These are phyloP conservation scores for Ormyrus thymus DNA, from an alignment of 2,888 invertebrate genomes.

Conservation along the genomic window DNA sequence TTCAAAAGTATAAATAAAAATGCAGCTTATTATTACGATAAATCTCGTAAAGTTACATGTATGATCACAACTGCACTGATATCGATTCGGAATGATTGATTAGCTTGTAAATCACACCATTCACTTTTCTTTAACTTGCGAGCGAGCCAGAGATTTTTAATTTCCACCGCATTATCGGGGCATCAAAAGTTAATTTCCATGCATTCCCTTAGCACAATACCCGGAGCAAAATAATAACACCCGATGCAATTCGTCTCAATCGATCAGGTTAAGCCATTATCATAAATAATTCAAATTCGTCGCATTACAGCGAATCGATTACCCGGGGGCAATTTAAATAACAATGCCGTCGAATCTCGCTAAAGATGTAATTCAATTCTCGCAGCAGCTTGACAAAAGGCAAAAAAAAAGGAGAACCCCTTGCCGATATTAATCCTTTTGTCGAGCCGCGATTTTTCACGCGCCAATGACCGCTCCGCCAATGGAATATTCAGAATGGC, in stretches of 20 bases:
- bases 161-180: too few species aligned
- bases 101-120: too few species aligned
- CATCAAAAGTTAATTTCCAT: constrained; percentile 19
- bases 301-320: constrained; percentile 34
- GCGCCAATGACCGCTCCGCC: constrained; percentile 11
- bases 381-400: neutral
- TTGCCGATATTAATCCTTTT: constrained; percentile 32
- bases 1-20: too few species aligned
- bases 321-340: constrained; percentile 18
- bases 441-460: constrained; percentile 20
- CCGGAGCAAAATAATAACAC: constrained; percentile 15
- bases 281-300: constrained; percentile 32
- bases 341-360: constrained; percentile 12
- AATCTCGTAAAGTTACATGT: too few species aligned
- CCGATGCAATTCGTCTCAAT: constrained; percentile 17
- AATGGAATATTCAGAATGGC: constrained; percentile 41
- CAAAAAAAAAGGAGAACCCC: neutral
- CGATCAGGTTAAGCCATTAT: constrained; percentile 22
- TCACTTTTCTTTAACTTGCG: too few species aligned
- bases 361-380: neutral
- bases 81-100: neutral
- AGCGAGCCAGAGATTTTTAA: too few species aligned
- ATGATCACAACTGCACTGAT: too few species aligned
- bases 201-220: neutral
- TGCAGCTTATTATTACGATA: too few species aligned